Conservation (phyloP, 2,113 vertebrate genomes). For the Gopherus evgoodei region DNA sequence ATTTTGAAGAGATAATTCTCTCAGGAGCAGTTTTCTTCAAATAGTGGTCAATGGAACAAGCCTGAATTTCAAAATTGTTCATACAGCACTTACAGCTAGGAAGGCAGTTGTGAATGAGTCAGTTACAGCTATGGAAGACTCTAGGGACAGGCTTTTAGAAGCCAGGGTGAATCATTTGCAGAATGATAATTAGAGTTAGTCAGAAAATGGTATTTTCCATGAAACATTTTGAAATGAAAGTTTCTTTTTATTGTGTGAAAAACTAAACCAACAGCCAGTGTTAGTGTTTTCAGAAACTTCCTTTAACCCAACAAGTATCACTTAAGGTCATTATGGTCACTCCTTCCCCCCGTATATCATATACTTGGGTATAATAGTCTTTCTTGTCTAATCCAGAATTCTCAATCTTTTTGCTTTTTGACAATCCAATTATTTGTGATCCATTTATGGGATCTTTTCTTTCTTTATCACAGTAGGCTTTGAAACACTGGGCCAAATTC, state of each 20-base stretch:
- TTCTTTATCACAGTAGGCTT: neutral
- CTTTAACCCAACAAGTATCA: neutral
- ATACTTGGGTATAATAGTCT: neutral
- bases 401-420: neutral
- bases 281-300: neutral
- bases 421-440: neutral
- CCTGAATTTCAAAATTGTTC: constrained; percentile 46
- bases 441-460: neutral
- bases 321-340: neutral
- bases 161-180: neutral
- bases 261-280: neutral
- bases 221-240: neutral
- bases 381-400: neutral
- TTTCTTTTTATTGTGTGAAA: neutral
- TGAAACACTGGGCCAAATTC: neutral
- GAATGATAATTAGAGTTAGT: neutral
- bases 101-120: constrained; percentile 20
- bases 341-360: neutral
- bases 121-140: constrained; percentile 20
- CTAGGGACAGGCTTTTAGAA: constrained; percentile 17
- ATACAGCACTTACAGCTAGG: constrained; percentile 6
- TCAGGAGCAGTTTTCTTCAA: constrained; percentile 22
- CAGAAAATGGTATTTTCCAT: neutral
- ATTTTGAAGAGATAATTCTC: constrained; percentile 34
- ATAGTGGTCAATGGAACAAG: constrained; percentile 9